A percentile compares a stretch with the other conserved stretches of the same genome.
These are phyloP conservation scores for Chesias legatella DNA, from an alignment of 2,888 invertebrate species.

Conservation along the genomic window DNA sequence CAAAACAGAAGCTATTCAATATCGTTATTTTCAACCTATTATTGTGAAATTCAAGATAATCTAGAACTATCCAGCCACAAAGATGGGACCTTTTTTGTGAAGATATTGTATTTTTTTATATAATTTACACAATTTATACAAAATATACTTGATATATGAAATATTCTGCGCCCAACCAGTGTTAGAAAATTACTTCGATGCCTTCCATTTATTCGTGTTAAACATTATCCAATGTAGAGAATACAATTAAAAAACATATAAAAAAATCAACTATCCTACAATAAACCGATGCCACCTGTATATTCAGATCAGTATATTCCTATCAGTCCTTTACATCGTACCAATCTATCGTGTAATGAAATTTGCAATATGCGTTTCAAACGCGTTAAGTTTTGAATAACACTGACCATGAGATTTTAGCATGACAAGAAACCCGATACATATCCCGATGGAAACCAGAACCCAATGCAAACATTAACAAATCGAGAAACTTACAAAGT, in stretches of 20 bases:
- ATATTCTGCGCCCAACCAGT: too few species aligned
- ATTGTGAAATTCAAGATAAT: too few species aligned
- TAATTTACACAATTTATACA: too few species aligned
- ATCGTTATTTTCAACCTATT: too few species aligned
- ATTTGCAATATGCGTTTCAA: slow-evolving; percentile 12
- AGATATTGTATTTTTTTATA: too few species aligned
- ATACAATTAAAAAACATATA: too few species aligned
- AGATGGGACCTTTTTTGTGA: too few species aligned
- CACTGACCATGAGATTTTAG: background rate
- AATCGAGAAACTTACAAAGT: slow-evolving; percentile 1
- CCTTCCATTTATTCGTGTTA: too few species aligned
- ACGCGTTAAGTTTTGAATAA: slow-evolving; percentile 13
- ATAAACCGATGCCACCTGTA: slow-evolving; percentile 24
- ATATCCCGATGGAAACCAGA: slow-evolving; percentile 3
- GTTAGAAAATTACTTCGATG: too few species aligned
- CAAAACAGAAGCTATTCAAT: too few species aligned
- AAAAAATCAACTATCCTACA: slow-evolving; percentile 5
- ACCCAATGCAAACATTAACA: slow-evolving; percentile 4
- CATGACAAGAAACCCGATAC: background rate
- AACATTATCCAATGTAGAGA: background rate
- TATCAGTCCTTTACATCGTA: slow-evolving; percentile 36
- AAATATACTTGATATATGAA: too few species aligned
- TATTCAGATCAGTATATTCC: slow-evolving; percentile 39
- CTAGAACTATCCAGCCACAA: too few species aligned
- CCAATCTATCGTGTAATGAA: slow-evolving; percentile 14